These are phyloP conservation scores for Rafetus swinhoei DNA, from an alignment of 2,113 vertebrate species.

Conservation along the genomic window DNA sequence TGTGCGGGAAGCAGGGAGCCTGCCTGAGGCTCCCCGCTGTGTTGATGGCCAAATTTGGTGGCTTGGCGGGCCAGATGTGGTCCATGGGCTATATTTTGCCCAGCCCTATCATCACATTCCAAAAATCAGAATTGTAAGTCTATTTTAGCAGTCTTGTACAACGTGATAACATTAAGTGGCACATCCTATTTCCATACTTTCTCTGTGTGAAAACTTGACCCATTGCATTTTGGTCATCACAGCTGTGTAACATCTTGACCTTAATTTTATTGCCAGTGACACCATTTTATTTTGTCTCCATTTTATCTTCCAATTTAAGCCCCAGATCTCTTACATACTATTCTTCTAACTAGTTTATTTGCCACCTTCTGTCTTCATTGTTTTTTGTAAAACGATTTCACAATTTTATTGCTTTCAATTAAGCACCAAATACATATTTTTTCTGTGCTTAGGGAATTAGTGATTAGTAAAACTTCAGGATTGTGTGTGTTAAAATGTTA, in stretches of 20 bases:
- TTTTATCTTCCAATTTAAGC: neutral
- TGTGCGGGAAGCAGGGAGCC: too few species aligned
- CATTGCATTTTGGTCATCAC: neutral
- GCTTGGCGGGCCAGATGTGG: too few species aligned
- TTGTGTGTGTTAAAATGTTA: neutral
- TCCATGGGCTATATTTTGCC: too few species aligned
- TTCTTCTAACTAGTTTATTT: neutral
- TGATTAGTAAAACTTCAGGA: neutral
- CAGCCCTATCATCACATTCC: neutral
- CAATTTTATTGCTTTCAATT: neutral
- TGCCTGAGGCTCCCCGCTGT: too few species aligned
- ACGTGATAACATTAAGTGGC: neutral
- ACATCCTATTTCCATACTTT: neutral
- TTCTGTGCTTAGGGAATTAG: neutral
- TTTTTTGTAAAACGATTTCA: neutral
- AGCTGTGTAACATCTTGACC: neutral
- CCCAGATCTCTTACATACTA: neutral
- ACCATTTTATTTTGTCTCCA: neutral
- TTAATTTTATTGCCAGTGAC: neutral
- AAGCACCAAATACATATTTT: fast-evolving
- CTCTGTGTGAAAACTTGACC: neutral
- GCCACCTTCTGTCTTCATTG: neutral
- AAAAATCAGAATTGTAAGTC: neutral
- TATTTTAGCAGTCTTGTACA: neutral
- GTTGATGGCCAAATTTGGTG: too few species aligned